Evolutionary conservation across 2,888 invertebrate genomes (phyloP).

Genomic region (Pelosia muscerda): DNA sequence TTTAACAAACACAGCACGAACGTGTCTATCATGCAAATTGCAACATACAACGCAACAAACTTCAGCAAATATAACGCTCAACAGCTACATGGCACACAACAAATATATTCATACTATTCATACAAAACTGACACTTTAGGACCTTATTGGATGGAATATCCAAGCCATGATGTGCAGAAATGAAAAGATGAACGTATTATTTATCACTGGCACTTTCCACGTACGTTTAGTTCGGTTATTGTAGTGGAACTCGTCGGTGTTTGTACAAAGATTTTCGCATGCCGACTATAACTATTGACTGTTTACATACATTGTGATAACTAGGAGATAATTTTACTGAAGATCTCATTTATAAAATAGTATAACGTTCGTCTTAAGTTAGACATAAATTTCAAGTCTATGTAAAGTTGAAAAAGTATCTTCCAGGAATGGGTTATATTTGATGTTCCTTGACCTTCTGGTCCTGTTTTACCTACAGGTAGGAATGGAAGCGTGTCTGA

Average conservation of each 20-base stretch:
- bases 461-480: too few relatives aligned
- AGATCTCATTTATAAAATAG: conserved; percentile 41
- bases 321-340: conserved; percentile 60
- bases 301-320: conserved; percentile 67
- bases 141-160: conserved; percentile 18
- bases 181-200: background rate
- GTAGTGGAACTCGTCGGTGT: conserved; percentile 38
- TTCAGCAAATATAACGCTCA: conserved; percentile 40
- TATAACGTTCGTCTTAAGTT: background rate
- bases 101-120: conserved; percentile 11
- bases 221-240: conserved; percentile 35
- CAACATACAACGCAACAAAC: conserved; percentile 39
- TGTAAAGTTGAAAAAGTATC: background rate
- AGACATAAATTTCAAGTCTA: background rate
- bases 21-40: conserved; percentile 30
- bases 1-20: conserved; percentile 27
- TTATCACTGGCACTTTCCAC: conserved; percentile 20
- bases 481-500: background rate
- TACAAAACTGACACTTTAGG: conserved; percentile 21
- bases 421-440: background rate
- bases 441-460: too few relatives aligned
- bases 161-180: conserved; percentile 34
- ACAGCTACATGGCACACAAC: conserved; percentile 34
- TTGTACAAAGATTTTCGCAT: conserved; percentile 56
- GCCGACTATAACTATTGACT: conserved; percentile 54